Evolutionary conservation across 2,113 vertebrate genomes (phyloP).

Genomic region (Nothocercus nigrocapillus): DNA sequence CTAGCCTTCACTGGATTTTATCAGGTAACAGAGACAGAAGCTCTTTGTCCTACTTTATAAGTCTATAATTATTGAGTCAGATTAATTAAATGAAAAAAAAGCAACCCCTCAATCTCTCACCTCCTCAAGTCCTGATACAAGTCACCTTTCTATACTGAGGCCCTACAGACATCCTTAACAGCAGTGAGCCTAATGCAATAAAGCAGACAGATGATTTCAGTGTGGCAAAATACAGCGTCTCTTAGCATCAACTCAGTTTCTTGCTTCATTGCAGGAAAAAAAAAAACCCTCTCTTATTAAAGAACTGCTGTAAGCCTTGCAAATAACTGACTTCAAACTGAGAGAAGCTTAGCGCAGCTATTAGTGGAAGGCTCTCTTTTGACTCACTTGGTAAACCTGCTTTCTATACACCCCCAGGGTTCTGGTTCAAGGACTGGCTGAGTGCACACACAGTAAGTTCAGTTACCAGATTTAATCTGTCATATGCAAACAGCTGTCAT

Average conservation of each 20-base stretch:
- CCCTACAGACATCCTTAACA: background rate
- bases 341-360: slow-evolving; percentile 61
- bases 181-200: background rate
- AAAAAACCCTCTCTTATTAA: slow-evolving; percentile 3
- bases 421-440: slow-evolving; percentile 57
- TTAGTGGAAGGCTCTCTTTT: slow-evolving; percentile 47
- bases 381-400: slow-evolving; percentile 54
- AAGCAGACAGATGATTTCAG: background rate
- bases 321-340: slow-evolving; percentile 65
- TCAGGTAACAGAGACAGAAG: background rate
- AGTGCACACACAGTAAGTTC: slow-evolving; percentile 53
- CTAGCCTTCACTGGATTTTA: background rate
- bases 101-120: background rate
- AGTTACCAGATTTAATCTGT: slow-evolving; percentile 64
- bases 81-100: background rate
- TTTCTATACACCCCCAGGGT: slow-evolving; percentile 40
- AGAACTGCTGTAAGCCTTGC: slow-evolving; percentile 41
- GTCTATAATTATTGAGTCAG: background rate
- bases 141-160: background rate
- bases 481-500: slow-evolving; percentile 53
- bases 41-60: background rate
- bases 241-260: background rate
- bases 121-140: background rate
- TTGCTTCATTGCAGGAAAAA: slow-evolving; percentile 28
- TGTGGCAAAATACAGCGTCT: background rate